Evolutionary conservation across 2,113 vertebrate species (phyloP).

Genomic region (rat (Rattus norvegicus)): DNA sequence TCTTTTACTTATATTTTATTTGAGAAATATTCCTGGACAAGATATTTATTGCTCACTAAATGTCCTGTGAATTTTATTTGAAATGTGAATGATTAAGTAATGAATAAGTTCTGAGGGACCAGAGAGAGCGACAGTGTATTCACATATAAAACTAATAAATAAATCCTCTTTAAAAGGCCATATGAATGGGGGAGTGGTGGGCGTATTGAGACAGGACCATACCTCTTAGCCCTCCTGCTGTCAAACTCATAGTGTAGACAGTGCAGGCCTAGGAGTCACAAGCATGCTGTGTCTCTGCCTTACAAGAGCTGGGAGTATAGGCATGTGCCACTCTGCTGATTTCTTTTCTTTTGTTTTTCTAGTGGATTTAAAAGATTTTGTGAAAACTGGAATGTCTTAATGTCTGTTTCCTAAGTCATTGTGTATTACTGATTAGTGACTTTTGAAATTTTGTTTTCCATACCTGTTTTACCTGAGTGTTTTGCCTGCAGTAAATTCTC

Average conservation of each 20-base stretch:
- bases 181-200: neutral
- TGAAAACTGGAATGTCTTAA: neutral
- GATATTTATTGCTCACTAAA: slow-evolving; percentile 21
- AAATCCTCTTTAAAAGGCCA: neutral
- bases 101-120: neutral
- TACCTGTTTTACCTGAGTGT: neutral
- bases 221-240: neutral
- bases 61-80: slow-evolving; percentile 54
- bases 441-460: neutral
- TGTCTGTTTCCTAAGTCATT: neutral
- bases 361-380: slow-evolving; percentile 22
- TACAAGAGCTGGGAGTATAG: neutral
- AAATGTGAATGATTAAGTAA: slow-evolving; percentile 47
- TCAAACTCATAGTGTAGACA: neutral
- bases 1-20: slow-evolving; percentile 40
- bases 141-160: too few relatives aligned
- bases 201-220: neutral
- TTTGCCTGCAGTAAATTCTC: neutral
- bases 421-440: slow-evolving; percentile 23
- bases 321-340: neutral
- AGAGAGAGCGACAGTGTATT: too few relatives aligned
- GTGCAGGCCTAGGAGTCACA: neutral
- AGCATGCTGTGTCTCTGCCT: neutral
- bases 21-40: slow-evolving; percentile 25
- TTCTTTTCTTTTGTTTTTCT: neutral